Evolutionary conservation across 1,140 invertebrate genomes (phyloP).

Genomic region (Hesperophylax magnus): DNA sequence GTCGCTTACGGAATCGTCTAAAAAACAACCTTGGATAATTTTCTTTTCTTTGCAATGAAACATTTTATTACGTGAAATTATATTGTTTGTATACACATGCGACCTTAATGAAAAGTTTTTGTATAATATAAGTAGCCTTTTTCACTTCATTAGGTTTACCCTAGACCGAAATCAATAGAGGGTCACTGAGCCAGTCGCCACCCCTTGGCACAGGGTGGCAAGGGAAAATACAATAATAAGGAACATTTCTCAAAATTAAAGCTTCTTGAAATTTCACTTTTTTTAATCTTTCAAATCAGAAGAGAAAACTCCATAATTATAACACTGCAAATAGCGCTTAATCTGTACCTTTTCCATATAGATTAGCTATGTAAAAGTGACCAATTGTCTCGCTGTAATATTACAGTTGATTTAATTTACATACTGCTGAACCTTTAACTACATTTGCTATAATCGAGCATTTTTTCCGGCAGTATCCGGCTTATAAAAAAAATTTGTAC

Average conservation of each 20-base stretch:
- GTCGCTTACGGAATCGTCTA: neutral
- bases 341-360: too few relatives aligned
- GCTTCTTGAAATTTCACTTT: neutral
- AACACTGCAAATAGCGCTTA: too few relatives aligned
- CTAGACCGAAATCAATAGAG: constrained; percentile 23
- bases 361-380: too few relatives aligned
- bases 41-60: neutral
- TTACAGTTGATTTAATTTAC: too few relatives aligned
- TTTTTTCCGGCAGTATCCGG: too few relatives aligned
- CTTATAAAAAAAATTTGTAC: too few relatives aligned
- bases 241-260: neutral
- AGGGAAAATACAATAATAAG: neutral
- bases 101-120: constrained; percentile 20
- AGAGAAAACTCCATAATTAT: too few relatives aligned
- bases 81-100: constrained; percentile 27
- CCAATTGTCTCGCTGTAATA: too few relatives aligned
- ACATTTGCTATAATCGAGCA: too few relatives aligned
- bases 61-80: constrained; percentile 33
- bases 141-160: constrained; percentile 36
- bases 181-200: constrained; percentile 10
- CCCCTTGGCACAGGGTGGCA: neutral
- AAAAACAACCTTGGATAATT: neutral
- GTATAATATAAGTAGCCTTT: constrained; percentile 33
- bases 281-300: too few relatives aligned
- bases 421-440: too few relatives aligned